phyloP scores from a whole-genome alignment of 2,113 vertebrate genomes.

The Podarcis muralis region DNA sequence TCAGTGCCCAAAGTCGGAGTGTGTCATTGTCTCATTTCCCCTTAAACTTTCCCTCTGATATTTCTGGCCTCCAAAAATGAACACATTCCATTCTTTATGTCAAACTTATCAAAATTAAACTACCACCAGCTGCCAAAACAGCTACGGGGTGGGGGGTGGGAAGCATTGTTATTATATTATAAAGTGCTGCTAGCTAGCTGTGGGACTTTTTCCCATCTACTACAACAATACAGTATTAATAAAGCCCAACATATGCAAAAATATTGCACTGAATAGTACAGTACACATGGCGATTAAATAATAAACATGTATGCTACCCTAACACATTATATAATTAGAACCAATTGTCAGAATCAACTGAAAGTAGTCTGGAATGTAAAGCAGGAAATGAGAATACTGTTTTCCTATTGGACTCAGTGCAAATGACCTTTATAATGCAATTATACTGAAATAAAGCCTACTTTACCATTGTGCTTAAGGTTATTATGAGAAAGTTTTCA shows the following conservation, averaged over 20 bases:
- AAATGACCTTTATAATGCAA: not conserved
- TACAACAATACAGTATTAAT: conserved; percentile 1
- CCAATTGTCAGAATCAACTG: conserved; percentile 35
- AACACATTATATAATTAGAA: conserved; percentile 23
- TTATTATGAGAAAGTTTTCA: conserved; percentile 33
- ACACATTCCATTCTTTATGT: conserved; percentile 54
- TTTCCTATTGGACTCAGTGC: not conserved
- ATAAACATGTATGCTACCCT: conserved; percentile 7
- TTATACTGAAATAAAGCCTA: not conserved
- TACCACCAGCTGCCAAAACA: conserved; percentile 65
- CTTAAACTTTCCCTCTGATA: not conserved
- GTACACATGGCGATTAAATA: conserved; percentile 1
- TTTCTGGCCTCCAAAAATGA: conserved; percentile 49
- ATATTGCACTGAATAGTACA: not conserved
- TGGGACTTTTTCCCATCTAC: not conserved
- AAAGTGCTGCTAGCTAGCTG: conserved; percentile 7
- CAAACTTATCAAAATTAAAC: conserved; percentile 64
- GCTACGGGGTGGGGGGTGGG: conserved; percentile 5
- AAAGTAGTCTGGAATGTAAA: not conserved
- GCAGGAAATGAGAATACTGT: not conserved
- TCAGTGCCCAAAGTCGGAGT: not conserved
- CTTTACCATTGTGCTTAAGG: conserved; percentile 4
- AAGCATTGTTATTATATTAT: conserved; percentile 14
- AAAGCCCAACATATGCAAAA: conserved; percentile 8
- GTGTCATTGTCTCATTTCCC: not conserved